A percentile compares a stretch with the other conserved stretches of the same genome.
Evolutionary conservation across 2,888 invertebrate species (phyloP).

Genomic region (Autographa pulchrina): DNA sequence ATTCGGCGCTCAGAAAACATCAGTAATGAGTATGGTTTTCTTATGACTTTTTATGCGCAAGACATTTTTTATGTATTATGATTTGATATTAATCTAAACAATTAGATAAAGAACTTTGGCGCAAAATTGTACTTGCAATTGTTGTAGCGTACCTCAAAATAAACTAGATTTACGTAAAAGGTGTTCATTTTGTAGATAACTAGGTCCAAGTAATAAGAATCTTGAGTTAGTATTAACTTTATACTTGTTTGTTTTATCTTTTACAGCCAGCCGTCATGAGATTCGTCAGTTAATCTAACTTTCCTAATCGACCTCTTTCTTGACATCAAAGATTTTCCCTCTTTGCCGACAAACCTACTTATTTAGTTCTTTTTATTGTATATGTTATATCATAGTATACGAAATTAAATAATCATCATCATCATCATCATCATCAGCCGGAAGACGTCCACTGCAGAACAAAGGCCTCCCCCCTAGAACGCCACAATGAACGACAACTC

Average conservation of each 20-base stretch:
- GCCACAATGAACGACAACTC: too few species aligned
- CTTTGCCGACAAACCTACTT: not conserved
- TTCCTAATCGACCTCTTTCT: slow-evolving; percentile 42
- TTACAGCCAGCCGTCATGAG: slow-evolving; percentile 26
- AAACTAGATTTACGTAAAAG: not conserved
- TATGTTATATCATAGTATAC: too few species aligned
- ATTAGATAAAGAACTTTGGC: too few species aligned
- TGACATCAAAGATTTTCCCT: slow-evolving; percentile 25
- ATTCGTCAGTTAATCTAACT: slow-evolving; percentile 45
- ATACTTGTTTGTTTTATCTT: slow-evolving; percentile 32
- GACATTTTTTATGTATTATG: too few species aligned
- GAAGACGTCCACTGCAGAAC: too few species aligned
- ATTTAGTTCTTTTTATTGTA: not conserved
- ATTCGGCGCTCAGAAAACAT: not conserved
- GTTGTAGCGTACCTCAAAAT: not conserved
- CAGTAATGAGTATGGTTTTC: too few species aligned
- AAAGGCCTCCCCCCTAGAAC: too few species aligned
- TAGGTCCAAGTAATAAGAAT: not conserved
- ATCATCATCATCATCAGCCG: too few species aligned
- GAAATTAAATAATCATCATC: too few species aligned
- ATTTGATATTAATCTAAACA: too few species aligned
- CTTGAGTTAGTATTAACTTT: slow-evolving; percentile 13
- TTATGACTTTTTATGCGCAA: too few species aligned
- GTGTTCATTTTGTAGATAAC: not conserved
- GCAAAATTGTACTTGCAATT: too few species aligned